Conservation (phyloP, 2,113 vertebrate species). For the Gallinago media region DNA sequence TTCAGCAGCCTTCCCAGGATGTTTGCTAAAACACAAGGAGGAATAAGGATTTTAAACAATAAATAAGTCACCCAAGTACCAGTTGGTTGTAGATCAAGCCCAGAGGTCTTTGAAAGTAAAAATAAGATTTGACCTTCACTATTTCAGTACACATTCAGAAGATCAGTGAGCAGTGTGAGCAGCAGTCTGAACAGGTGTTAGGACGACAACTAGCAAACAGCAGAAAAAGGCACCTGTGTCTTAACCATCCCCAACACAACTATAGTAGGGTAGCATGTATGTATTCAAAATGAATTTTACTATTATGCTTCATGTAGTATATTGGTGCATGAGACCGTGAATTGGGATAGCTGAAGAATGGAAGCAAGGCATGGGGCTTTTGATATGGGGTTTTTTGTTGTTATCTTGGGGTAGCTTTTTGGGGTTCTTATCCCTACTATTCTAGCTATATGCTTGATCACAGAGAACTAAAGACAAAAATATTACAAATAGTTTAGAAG, state of each 20-base stretch:
- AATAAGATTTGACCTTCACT: background rate
- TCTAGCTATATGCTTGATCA: background rate
- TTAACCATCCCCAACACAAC: background rate
- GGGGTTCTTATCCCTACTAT: background rate
- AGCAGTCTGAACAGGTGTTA: background rate
- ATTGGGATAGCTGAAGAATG: background rate
- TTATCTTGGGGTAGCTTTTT: background rate
- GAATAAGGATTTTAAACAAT: background rate
- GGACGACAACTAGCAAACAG: background rate
- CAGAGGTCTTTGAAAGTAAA: background rate
- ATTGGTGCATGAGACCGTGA: background rate
- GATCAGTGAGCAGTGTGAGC: background rate
- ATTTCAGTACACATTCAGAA: background rate
- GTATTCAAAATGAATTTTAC: background rate
- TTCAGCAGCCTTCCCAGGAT: background rate
- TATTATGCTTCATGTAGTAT: background rate
- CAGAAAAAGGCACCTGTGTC: background rate
- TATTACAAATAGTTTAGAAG: background rate
- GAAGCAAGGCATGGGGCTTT: background rate
- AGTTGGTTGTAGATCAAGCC: background rate
- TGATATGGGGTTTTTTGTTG: rapidly evolving
- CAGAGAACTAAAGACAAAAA: background rate
- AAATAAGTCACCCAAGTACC: background rate
- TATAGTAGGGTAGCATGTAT: background rate
- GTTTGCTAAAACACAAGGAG: background rate